phyloP scores from a whole-genome alignment of 2,888 invertebrate species.

The Erynnis tages region DNA sequence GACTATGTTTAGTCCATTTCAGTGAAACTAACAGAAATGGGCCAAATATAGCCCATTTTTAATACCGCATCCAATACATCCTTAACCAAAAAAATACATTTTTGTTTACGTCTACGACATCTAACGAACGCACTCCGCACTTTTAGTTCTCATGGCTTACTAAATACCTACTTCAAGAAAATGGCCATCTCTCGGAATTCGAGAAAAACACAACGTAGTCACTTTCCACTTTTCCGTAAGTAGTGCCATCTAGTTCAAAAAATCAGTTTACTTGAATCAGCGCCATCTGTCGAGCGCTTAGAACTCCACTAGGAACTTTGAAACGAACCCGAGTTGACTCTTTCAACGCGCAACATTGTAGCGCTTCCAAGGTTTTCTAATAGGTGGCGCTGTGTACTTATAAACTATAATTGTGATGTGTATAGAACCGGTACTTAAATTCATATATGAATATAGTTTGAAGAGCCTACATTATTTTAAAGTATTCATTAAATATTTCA shows the following conservation, averaged over 20 bases:
- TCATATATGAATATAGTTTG: not conserved
- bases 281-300: slow-evolving; percentile 36
- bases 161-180: too few species aligned
- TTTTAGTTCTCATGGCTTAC: too few species aligned
- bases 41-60: too few species aligned
- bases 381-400: slow-evolving; percentile 57
- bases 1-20: too few species aligned
- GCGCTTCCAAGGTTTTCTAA: slow-evolving; percentile 36
- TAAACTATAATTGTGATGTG: slow-evolving; percentile 53
- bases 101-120: too few species aligned
- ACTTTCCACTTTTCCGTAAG: too few species aligned
- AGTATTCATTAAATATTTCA: not conserved
- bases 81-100: too few species aligned
- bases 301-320: slow-evolving; percentile 4
- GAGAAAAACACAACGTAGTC: too few species aligned
- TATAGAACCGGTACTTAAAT: slow-evolving; percentile 25
- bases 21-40: too few species aligned
- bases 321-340: slow-evolving; percentile 6
- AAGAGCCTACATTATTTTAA: not conserved
- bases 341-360: slow-evolving; percentile 37
- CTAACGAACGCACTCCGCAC: too few species aligned
- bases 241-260: slow-evolving; percentile 29
- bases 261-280: slow-evolving; percentile 7
- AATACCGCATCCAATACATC: too few species aligned
- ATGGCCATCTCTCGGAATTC: too few species aligned